These are phyloP conservation scores for Odontomachus brunneus DNA, from an alignment of 1,140 invertebrate genomes.

Conservation along the genomic window DNA sequence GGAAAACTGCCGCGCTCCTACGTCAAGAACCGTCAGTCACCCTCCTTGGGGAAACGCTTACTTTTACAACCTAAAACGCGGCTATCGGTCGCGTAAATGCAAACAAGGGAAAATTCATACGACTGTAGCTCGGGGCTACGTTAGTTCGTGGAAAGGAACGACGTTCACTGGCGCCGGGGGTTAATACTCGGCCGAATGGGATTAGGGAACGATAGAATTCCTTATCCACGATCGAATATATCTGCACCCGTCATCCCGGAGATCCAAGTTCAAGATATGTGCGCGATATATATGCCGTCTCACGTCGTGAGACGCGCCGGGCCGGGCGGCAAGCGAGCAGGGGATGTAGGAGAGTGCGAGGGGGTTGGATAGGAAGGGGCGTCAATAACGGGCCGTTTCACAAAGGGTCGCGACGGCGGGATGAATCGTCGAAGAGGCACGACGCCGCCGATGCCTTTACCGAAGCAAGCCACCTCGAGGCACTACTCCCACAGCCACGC, in stretches of 20 bases:
- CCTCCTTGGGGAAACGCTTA: neutral
- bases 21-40: no score
- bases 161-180: neutral
- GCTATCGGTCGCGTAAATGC: neutral
- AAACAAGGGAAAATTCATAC: no score
- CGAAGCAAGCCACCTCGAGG: constrained; percentile 68
- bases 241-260: constrained; percentile 48
- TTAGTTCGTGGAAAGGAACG: neutral
- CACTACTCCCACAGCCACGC: constrained; percentile 67
- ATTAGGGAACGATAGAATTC: constrained; percentile 47
- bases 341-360: neutral
- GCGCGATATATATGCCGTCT: constrained; percentile 46
- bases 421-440: constrained; percentile 70
- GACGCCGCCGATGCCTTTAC: constrained; percentile 67
- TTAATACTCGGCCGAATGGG: constrained; percentile 43
- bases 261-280: constrained; percentile 53
- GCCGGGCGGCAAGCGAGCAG: neutral
- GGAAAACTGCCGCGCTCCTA: no score
- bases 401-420: constrained; percentile 70
- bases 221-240: constrained; percentile 55
- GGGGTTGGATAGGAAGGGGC: constrained; percentile 9
- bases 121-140: neutral
- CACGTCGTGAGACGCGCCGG: constrained; percentile 16
- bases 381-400: constrained; percentile 71
- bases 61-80: neutral